Evolutionary conservation across 2,797 vertebrate genomes (phyloP).

Genomic region (Chaunax sp.): DNA sequence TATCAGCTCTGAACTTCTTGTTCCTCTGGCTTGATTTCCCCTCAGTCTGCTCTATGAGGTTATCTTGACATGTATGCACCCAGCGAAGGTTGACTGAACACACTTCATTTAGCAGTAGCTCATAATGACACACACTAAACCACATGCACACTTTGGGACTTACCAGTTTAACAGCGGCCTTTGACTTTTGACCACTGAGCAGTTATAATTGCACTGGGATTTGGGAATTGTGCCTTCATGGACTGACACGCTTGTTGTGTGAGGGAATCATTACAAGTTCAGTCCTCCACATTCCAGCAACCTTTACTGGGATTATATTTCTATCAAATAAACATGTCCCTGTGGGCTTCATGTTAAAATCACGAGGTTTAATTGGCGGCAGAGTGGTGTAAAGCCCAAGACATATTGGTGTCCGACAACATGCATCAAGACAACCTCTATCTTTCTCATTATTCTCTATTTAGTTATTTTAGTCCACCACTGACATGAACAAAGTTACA

Average conservation of each 20-base stretch:
- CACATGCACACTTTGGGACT: background rate
- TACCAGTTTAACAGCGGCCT: background rate
- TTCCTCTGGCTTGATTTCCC: slow-evolving; percentile 19
- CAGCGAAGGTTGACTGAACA: slow-evolving; percentile 1
- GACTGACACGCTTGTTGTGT: background rate
- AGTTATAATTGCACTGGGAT: slow-evolving; percentile 6
- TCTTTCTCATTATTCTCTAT: too few relatives aligned
- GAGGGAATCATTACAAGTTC: background rate
- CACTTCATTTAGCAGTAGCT: background rate
- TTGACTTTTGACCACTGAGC: slow-evolving; percentile 11
- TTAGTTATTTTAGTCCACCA: too few relatives aligned
- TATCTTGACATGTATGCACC: slow-evolving; percentile 6
- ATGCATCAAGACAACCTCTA: too few relatives aligned
- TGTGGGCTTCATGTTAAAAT: background rate
- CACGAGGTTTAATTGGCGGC: background rate
- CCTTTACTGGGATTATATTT: background rate
- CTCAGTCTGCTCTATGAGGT: background rate
- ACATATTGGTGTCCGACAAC: too few relatives aligned
- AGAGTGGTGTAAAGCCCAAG: background rate
- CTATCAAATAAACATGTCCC: background rate
- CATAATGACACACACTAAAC: background rate
- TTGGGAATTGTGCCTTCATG: background rate
- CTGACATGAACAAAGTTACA: too few relatives aligned
- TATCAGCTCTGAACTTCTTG: slow-evolving; percentile 6
- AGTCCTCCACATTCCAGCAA: background rate